phyloP scores from a whole-genome alignment of 2,797 vertebrate genomes.

The Austrolebias charrua region DNA sequence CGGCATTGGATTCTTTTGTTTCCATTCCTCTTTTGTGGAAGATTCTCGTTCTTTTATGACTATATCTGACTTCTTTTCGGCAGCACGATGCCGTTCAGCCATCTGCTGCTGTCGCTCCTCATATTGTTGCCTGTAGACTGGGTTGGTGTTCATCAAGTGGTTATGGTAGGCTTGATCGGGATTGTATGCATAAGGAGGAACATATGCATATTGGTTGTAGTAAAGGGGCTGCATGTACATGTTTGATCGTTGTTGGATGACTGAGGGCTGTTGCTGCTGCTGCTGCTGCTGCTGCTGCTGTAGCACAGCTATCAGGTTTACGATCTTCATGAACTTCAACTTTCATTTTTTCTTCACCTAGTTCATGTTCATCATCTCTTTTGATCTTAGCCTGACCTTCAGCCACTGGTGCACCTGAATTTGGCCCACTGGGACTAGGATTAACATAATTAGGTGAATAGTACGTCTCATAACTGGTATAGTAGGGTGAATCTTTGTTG shows the following conservation, averaged over 20 bases:
- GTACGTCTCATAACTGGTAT: slow-evolving; percentile 90
- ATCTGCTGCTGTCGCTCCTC: slow-evolving; percentile 93
- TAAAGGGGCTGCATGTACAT: slow-evolving; percentile 99
- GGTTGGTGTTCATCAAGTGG: slow-evolving; percentile 92
- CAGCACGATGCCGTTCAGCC: slow-evolving; percentile 87
- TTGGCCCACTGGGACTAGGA: slow-evolving; percentile 89
- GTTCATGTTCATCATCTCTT: slow-evolving; percentile 93
- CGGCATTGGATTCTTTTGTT: slow-evolving; percentile 90
- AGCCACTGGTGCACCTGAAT: slow-evolving; percentile 70
- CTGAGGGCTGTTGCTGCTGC: slow-evolving; percentile 95
- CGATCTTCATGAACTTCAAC: slow-evolving; percentile 89
- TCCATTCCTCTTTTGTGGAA: slow-evolving; percentile 93
- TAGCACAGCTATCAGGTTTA: slow-evolving; percentile 81
- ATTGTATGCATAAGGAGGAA: slow-evolving; percentile 94
- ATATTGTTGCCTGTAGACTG: slow-evolving; percentile 92
- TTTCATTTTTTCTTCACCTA: slow-evolving; percentile 87
- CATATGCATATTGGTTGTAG: slow-evolving; percentile 97
- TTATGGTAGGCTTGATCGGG: slow-evolving; percentile 93
- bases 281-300: slow-evolving; percentile 88
- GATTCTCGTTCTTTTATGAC: slow-evolving; percentile 90
- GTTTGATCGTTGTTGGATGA: slow-evolving; percentile 95
- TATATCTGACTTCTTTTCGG: slow-evolving; percentile 90
- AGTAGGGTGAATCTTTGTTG: slow-evolving; percentile 94
- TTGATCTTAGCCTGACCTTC: slow-evolving; percentile 90
- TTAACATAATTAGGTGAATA: slow-evolving; percentile 94